Conservation (phyloP, 2,888 invertebrate species). For the Drosophila cognata region DNA sequence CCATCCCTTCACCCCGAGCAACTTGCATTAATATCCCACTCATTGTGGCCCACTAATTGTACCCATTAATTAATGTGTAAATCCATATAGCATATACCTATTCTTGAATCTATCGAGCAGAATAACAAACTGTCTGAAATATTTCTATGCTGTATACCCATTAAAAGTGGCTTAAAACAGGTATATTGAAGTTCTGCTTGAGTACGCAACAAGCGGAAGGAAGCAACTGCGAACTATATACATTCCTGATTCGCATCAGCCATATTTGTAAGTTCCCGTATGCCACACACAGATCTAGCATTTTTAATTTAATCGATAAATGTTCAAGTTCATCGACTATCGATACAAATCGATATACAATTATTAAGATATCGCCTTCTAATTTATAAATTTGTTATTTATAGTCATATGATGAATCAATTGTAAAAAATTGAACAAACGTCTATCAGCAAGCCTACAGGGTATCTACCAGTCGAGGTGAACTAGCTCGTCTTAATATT, state of each 20-base stretch:
- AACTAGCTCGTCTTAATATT: neutral
- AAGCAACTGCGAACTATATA: neutral
- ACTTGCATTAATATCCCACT: neutral
- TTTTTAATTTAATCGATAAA: neutral
- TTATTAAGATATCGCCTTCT: neutral
- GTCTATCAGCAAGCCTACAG: neutral
- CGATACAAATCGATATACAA: neutral
- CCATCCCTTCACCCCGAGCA: neutral
- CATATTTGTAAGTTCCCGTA: too few relatives aligned
- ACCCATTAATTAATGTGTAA: neutral
- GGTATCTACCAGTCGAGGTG: neutral
- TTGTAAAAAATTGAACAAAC: neutral
- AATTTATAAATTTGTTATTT: neutral
- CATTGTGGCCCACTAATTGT: neutral
- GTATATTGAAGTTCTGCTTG: neutral
- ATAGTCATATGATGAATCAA: too few relatives aligned
- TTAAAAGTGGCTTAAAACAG: neutral
- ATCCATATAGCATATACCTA: neutral
- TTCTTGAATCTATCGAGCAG: neutral
- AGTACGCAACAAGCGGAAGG: neutral
- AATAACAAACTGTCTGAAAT: too few relatives aligned
- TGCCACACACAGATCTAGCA: neutral
- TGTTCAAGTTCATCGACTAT: neutral
- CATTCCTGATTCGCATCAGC: neutral
- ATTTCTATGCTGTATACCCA: neutral